Base-by-base conservation (phyloP, 2,113 vertebrate genomes). In the Siniperca chuatsi region DNA sequence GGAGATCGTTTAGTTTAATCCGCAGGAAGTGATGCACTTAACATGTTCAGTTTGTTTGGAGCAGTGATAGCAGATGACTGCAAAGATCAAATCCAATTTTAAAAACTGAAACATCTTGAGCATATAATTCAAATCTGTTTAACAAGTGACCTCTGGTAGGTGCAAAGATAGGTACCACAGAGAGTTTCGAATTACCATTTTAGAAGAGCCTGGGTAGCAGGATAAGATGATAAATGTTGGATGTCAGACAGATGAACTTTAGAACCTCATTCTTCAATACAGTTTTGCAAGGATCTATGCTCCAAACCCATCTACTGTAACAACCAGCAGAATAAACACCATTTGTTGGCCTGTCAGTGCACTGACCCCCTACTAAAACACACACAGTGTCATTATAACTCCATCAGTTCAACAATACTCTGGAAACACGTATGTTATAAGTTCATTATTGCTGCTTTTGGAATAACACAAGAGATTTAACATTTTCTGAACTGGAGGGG, bases 331-430 rank as follows among this genome's bases (percentile, higher is more conserved):
- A 55, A 65, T 13, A 87, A 87, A 90, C 88, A 87, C 16, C 10
- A 66, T 75, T 18, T 55, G 75, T 65, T 76, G 76, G 82, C 70
- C 78, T 71, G 84, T 88, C 85, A 67, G 58, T 21, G 57, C 75
- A 40, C 80, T 12, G 75, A 88, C 89, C 91, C 84, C 80, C 87
- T 62, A 52, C 62, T 58, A 55, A 78, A 92, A 84, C 84, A 87
- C 76, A 88, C 89, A 78, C 86, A 29, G 29, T 82, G 73, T 81
- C 89, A 90, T 94, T 93, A 93, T 75, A 82, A 66, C 69, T 75
- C 75, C 60, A 87, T 87, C 73, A 82, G 64, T 40, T 62, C 73
- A 69, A 4, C 2, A 44, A 83, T 86, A 75, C 87, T 78, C 37
- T 81, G 78, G 81, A 87, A 93, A 90, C 84, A 90, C 40, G 65